Evolutionary conservation across 1,140 invertebrate genomes (phyloP).

Genomic region (Dryas iulia): DNA sequence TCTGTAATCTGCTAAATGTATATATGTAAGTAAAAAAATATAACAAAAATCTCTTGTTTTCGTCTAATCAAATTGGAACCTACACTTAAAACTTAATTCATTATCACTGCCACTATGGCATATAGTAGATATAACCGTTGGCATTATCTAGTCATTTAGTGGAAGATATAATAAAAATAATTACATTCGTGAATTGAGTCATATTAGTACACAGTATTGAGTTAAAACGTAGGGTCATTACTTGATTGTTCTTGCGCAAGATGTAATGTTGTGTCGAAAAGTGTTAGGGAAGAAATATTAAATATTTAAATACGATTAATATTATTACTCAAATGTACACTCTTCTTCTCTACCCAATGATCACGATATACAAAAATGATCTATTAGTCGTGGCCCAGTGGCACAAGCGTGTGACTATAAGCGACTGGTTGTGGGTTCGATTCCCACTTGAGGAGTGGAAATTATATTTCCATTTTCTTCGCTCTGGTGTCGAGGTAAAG

Average conservation of each 20-base stretch:
- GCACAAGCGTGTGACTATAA: too few relatives aligned
- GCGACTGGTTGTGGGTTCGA: too few relatives aligned
- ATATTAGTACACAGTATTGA: conserved; percentile 42
- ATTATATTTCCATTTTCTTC: too few relatives aligned
- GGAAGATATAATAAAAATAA: conserved; percentile 35
- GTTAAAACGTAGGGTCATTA: conserved; percentile 58
- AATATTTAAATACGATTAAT: background rate
- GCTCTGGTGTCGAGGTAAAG: too few relatives aligned
- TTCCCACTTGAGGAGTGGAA: too few relatives aligned
- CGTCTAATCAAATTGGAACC: background rate
- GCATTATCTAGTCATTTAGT: background rate
- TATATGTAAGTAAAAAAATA: too few relatives aligned
- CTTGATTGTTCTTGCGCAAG: conserved; percentile 60
- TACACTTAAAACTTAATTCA: background rate
- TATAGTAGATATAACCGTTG: background rate
- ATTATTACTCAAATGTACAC: too few relatives aligned
- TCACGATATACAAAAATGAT: too few relatives aligned
- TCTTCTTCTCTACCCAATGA: too few relatives aligned
- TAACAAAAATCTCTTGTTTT: background rate
- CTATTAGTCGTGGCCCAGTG: too few relatives aligned
- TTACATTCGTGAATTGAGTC: conserved; percentile 43
- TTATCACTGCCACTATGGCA: background rate
- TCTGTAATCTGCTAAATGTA: too few relatives aligned
- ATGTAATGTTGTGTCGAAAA: background rate
- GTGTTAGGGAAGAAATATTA: background rate